A percentile compares a stretch with the other conserved stretches of the same genome.
These are phyloP conservation scores for Hoplias malabaricus DNA, from an alignment of 2,113 vertebrate genomes.

Conservation along the genomic window DNA sequence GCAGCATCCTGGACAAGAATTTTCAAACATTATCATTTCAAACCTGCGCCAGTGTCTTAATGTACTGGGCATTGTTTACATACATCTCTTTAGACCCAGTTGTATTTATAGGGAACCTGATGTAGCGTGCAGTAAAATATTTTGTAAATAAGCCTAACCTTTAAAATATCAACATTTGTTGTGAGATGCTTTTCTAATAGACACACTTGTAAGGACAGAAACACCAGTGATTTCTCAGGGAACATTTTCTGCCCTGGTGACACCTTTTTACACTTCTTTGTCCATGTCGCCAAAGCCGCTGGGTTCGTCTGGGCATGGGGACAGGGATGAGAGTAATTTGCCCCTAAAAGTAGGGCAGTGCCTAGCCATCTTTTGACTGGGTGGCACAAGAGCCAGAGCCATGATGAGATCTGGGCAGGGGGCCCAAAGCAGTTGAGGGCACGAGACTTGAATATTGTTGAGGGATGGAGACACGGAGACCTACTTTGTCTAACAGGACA, in stretches of 20 bases:
- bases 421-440: constrained; percentile 53
- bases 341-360: constrained; percentile 48
- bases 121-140: not conserved
- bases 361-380: constrained; percentile 53
- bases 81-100: too few relatives aligned
- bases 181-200: too few relatives aligned
- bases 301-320: constrained; percentile 48
- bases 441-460: constrained; percentile 39
- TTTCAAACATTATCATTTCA: not conserved
- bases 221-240: not conserved
- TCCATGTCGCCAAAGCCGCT: not conserved
- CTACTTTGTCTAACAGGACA: constrained; percentile 45
- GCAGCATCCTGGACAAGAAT: not conserved
- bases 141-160: not conserved
- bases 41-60: not conserved
- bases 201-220: not conserved
- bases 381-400: constrained; percentile 47
- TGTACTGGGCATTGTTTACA: too few relatives aligned
- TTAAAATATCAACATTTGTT: not conserved
- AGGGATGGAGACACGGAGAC: constrained; percentile 52
- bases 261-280: too few relatives aligned
- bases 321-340: constrained; percentile 51
- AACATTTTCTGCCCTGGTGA: constrained; percentile 11
- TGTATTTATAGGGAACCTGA: too few relatives aligned
- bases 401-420: constrained; percentile 56